Conservation (phyloP, 2,888 invertebrate species). For the Brachyptera putata region DNA sequence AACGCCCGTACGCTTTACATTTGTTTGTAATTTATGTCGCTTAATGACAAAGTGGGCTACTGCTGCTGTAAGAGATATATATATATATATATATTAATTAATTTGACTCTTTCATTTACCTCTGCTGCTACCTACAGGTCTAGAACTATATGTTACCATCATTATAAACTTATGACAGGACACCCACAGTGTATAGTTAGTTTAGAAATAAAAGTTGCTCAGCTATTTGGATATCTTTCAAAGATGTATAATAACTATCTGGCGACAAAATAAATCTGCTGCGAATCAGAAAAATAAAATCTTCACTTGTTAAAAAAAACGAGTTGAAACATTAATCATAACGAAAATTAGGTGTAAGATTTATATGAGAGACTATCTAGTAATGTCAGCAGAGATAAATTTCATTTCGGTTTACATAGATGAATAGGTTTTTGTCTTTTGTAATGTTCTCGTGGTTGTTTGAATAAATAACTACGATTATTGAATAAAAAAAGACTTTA, state of each 20-base stretch:
- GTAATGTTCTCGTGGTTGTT: too few relatives aligned
- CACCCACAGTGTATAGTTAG: conserved; percentile 2
- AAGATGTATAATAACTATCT: neutral
- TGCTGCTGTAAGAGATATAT: too few relatives aligned
- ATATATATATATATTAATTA: conserved; percentile 1
- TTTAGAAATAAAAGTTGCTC: too few relatives aligned
- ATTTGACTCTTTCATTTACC: neutral
- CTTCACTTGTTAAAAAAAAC: neutral
- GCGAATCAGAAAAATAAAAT: neutral
- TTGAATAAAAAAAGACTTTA: too few relatives aligned
- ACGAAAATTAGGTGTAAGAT: neutral
- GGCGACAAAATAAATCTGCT: neutral
- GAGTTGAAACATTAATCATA: neutral
- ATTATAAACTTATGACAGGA: conserved; percentile 23
- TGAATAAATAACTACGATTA: too few relatives aligned
- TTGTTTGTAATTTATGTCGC: conserved; percentile 21
- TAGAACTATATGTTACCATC: conserved; percentile 16
- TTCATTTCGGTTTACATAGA: too few relatives aligned
- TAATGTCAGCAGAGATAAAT: neutral
- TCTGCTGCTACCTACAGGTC: neutral
- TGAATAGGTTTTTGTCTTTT: too few relatives aligned
- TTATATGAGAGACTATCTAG: neutral
- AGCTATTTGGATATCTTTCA: neutral
- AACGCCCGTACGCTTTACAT: conserved; percentile 4
- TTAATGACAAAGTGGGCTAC: conserved; percentile 27